A percentile compares a stretch with the other conserved stretches of the same genome.
Conservation (phyloP, 30 jellyfish, hydroid and myxozoan species). For the Phacellophora camtschatica region DNA sequence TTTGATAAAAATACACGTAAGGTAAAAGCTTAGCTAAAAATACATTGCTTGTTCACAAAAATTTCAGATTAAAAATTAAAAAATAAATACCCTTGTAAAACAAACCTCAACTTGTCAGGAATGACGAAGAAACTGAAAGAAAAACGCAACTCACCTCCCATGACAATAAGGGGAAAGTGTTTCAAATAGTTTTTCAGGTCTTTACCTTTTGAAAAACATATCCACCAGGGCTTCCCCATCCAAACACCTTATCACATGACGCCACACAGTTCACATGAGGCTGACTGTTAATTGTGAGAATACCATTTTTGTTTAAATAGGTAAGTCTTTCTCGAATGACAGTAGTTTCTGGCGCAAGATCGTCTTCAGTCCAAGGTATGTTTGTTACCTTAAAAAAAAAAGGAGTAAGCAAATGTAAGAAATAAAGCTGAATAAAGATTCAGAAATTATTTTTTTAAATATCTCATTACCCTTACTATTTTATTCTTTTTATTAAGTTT, state of each 20-base stretch:
- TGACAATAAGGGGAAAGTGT: constrained; percentile 7
- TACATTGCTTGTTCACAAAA: too few species aligned
- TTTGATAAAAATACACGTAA: too few species aligned
- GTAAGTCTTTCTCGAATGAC: constrained; percentile 67
- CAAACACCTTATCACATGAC: constrained; percentile 74
- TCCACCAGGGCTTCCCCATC: constrained; percentile 99
- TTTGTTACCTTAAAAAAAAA: constrained; percentile 48
- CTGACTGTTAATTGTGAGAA: constrained; percentile 89
- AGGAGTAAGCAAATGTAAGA: not conserved
- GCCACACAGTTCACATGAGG: constrained; percentile 82
- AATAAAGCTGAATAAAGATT: too few species aligned
- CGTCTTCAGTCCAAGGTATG: constrained; percentile 92
- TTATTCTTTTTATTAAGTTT: too few species aligned
- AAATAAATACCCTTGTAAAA: too few species aligned
- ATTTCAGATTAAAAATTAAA: too few species aligned
- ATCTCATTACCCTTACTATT: too few species aligned
- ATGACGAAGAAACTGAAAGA: constrained; percentile 5
- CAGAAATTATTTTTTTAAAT: too few species aligned
- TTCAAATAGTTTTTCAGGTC: constrained; percentile 10
- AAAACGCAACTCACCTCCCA: constrained; percentile 28
- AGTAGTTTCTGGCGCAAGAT: constrained; percentile 76
- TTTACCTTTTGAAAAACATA: constrained; percentile 87
- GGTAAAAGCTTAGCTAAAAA: too few species aligned
- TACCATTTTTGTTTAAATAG: constrained; percentile 63
- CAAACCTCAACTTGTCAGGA: constrained; percentile 21